phyloP scores from a whole-genome alignment of 2,797 vertebrate species.

The Diplodus sargus region DNA sequence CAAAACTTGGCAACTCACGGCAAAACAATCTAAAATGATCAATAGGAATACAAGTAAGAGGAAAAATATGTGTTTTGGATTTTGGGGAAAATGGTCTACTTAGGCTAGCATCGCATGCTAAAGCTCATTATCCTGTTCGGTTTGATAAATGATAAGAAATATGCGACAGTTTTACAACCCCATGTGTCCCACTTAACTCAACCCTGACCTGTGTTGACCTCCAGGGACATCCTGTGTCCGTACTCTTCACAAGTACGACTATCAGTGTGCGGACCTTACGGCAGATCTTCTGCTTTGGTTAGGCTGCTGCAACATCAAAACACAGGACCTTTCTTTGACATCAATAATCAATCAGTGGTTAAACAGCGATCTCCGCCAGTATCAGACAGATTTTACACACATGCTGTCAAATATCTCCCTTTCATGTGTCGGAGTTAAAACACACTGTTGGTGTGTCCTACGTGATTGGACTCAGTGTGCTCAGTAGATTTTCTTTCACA shows the following conservation, averaged over 20 bases:
- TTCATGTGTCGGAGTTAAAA: conserved; percentile 22
- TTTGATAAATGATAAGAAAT: neutral
- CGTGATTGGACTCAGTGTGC: neutral
- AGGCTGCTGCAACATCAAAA: conserved; percentile 29
- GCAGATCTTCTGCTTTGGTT: conserved; percentile 28
- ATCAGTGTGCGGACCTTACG: conserved; percentile 13
- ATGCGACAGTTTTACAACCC: neutral
- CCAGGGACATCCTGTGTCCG: neutral
- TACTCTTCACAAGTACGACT: neutral
- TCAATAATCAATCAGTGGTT: conserved; percentile 51
- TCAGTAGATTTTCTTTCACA: conserved; percentile 40
- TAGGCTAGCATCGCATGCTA: neutral
- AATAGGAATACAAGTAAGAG: no score
- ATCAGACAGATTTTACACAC: conserved; percentile 30
- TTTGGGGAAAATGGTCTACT: no score
- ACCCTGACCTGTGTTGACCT: neutral
- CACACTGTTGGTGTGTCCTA: conserved; percentile 3
- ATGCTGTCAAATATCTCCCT: conserved; percentile 10
- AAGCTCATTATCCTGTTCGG: neutral
- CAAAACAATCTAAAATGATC: no score
- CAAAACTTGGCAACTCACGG: no score
- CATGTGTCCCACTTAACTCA: neutral
- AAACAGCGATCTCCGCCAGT: conserved; percentile 45
- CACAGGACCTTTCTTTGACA: conserved; percentile 24
- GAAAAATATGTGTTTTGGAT: no score